These are phyloP conservation scores for Ladona fulva DNA, from an alignment of 1,140 invertebrate species.

Conservation along the genomic window DNA sequence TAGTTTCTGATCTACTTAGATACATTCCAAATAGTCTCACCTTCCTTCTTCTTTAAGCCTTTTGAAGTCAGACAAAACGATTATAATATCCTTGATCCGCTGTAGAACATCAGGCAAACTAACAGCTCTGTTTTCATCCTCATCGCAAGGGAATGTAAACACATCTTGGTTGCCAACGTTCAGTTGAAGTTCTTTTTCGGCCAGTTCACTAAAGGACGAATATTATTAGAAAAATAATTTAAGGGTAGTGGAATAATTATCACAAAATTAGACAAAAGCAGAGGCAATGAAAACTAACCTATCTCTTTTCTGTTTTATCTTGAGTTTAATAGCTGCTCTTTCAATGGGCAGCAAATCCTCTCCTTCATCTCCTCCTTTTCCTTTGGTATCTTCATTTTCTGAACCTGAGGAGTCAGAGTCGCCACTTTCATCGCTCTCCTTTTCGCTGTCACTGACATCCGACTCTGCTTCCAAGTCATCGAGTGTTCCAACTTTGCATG, in stretches of 20 bases:
- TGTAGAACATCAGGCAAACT: conserved; percentile 79
- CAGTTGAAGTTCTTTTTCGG: conserved; percentile 66
- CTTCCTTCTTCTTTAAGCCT: conserved; percentile 60
- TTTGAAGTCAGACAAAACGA: conserved; percentile 84
- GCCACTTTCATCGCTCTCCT: neutral
- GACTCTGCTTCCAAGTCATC: neutral
- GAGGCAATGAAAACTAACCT: conserved; percentile 35
- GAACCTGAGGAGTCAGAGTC: neutral
- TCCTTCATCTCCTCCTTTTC: conserved; percentile 40
- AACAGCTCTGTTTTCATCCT: conserved; percentile 58
- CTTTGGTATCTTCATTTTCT: conserved; percentile 24
- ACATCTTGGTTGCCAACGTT: conserved; percentile 64
- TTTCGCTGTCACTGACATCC: neutral
- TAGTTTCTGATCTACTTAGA: no score
- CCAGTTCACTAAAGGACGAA: conserved; percentile 48
- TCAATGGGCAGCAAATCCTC: conserved; percentile 76
- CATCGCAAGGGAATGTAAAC: conserved; percentile 63
- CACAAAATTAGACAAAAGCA: neutral
- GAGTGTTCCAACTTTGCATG: conserved; percentile 26
- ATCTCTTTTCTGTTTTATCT: conserved; percentile 59
- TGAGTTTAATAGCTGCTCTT: conserved; percentile 70
- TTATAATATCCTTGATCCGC: conserved; percentile 80
- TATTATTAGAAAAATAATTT: conserved; percentile 15
- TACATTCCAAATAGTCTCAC: conserved; percentile 29
- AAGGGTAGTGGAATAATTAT: neutral